Evolutionary conservation across 2,888 invertebrate species (phyloP).

Genomic region (Steromphala cineraria): DNA sequence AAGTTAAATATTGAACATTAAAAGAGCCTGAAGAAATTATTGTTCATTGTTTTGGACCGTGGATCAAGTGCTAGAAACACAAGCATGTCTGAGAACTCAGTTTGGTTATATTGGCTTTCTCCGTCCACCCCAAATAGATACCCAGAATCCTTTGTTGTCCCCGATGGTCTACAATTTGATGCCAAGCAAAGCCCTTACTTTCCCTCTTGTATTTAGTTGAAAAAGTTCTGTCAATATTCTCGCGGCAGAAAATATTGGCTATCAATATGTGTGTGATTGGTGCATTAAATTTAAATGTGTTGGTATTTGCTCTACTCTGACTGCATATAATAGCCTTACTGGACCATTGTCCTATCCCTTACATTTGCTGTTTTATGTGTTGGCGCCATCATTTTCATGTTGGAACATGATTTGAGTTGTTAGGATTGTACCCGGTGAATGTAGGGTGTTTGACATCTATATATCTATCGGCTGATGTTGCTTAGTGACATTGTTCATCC

Average conservation of each 20-base stretch:
- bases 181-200: background rate
- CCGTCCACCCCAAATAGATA: background rate
- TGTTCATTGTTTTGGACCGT: background rate
- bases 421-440: too few relatives aligned
- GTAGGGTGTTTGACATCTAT: too few relatives aligned
- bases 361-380: background rate
- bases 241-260: background rate
- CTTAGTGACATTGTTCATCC: too few relatives aligned
- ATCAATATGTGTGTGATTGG: slow-evolving; percentile 21
- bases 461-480: too few relatives aligned
- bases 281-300: slow-evolving; percentile 23
- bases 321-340: slow-evolving; percentile 5
- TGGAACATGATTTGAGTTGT: background rate
- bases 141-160: background rate
- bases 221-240: background rate
- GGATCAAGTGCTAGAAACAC: background rate
- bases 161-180: background rate
- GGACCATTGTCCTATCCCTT: background rate
- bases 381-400: background rate
- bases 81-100: background rate
- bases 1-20: too few relatives aligned
- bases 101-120: background rate
- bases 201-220: background rate
- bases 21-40: too few relatives aligned
- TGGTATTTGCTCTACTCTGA: slow-evolving; percentile 4